Conservation (phyloP, 2,888 invertebrate species). For the Acleris laterana region DNA sequence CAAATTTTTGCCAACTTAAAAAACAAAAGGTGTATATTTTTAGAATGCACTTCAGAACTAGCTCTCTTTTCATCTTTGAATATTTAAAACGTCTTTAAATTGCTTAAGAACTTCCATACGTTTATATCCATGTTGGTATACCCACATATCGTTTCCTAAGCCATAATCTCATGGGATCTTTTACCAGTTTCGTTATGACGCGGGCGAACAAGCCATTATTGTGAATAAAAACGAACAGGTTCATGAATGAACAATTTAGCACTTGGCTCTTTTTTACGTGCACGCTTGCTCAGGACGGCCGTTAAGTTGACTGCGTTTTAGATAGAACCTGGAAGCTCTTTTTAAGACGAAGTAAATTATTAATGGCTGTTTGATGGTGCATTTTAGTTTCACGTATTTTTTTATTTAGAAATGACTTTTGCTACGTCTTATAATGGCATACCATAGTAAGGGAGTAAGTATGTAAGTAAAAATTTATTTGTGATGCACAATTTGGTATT, state of each 20-base stretch:
- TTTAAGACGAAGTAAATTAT: neutral
- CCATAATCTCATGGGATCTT: conserved; percentile 52
- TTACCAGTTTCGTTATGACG: conserved; percentile 53
- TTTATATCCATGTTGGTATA: neutral
- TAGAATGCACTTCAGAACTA: no score
- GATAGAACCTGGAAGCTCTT: neutral
- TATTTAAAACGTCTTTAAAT: neutral
- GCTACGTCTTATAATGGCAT: no score
- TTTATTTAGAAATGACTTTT: no score
- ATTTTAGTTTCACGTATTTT: neutral
- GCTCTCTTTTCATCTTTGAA: no score
- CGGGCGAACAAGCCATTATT: conserved; percentile 44
- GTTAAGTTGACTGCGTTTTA: conserved; percentile 11
- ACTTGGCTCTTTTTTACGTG: conserved; percentile 33
- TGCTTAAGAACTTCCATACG: conserved; percentile 2
- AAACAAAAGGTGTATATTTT: no score
- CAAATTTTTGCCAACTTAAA: no score
- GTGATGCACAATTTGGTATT: no score
- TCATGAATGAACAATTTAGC: conserved; percentile 56
- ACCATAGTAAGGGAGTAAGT: no score
- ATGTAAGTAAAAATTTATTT: no score
- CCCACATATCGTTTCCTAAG: conserved; percentile 25
- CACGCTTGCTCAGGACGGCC: conserved; percentile 5
- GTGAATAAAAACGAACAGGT: conserved; percentile 49
- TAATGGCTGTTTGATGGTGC: neutral